A percentile compares a stretch with the other conserved stretches of the same genome.
phyloP scores from a whole-genome alignment of 2,888 invertebrate species.

The Steinernema scapterisci region DNA sequence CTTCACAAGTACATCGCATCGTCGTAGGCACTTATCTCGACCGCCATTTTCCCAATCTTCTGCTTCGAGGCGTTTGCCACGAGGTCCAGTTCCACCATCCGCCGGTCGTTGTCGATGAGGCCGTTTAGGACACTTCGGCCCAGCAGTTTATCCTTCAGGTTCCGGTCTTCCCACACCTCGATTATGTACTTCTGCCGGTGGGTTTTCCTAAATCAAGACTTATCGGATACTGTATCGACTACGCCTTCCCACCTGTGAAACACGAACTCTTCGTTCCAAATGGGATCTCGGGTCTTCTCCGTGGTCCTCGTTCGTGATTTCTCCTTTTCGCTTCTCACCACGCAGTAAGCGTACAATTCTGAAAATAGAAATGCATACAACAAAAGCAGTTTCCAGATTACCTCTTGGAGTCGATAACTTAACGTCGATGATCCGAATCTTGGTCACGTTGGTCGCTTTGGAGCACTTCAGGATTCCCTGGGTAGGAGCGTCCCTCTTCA shows the following conservation, averaged over 20 bases:
- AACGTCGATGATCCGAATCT: conserved; percentile 31
- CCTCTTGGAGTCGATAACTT: not conserved
- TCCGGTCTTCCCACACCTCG: conserved; percentile 34
- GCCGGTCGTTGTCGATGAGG: conserved; percentile 36
- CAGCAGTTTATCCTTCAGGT: conserved; percentile 23
- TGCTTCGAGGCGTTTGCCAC: not conserved
- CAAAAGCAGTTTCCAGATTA: not conserved
- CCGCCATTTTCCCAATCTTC: conserved; percentile 27
- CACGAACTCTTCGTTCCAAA: conserved; percentile 41
- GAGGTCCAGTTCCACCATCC: conserved; percentile 34
- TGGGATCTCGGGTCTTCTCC: not conserved
- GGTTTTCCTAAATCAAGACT: conserved; percentile 35
- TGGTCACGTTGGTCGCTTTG: conserved; percentile 26
- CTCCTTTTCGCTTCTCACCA: conserved; percentile 34
- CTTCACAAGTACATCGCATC: conserved; percentile 40
- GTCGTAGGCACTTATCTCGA: conserved; percentile 38
- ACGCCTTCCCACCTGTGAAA: conserved; percentile 42
- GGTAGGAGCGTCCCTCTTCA: conserved; percentile 37
- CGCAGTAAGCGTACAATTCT: conserved; percentile 35
- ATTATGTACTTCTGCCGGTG: conserved; percentile 35
- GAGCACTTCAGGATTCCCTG: conserved; percentile 30
- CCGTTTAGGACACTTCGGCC: conserved; percentile 33
- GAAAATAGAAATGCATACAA: not conserved
- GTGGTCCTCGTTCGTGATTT: conserved; percentile 27
- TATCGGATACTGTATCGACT: no score